phyloP scores from a whole-genome alignment of 2,113 vertebrate species.

The Rhinolophus sinicus region DNA sequence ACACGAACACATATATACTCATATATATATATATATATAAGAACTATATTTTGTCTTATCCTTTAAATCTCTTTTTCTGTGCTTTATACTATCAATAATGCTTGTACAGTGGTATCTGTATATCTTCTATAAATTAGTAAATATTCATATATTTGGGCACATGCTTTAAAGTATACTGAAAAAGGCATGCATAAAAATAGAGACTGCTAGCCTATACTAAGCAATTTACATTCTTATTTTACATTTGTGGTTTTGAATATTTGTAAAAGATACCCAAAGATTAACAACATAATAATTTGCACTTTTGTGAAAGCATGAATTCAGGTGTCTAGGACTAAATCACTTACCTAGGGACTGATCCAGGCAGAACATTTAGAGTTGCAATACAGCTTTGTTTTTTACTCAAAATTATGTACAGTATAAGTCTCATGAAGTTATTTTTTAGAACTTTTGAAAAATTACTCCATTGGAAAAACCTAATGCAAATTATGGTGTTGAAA shows the following conservation, averaged over 20 bases:
- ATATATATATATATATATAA: not conserved
- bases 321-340: not conserved
- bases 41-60: not conserved
- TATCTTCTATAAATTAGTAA: slow-evolving; percentile 35
- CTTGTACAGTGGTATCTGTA: not conserved
- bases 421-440: slow-evolving; percentile 27
- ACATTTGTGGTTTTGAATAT: slow-evolving; percentile 43
- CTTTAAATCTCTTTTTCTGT: slow-evolving; percentile 28
- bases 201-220: not conserved
- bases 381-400: not conserved
- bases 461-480: not conserved
- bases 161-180: not conserved
- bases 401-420: not conserved
- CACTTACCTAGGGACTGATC: not conserved
- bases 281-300: not conserved
- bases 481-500: not conserved
- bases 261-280: slow-evolving; percentile 9
- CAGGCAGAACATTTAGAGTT: not conserved
- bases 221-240: slow-evolving; percentile 6
- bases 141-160: not conserved
- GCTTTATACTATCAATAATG: not conserved
- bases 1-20: too few relatives aligned
- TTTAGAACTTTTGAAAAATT: slow-evolving; percentile 4
- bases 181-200: not conserved
- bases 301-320: not conserved